phyloP scores from a whole-genome alignment of 2,113 vertebrate species.

The Phocoena sinus region DNA sequence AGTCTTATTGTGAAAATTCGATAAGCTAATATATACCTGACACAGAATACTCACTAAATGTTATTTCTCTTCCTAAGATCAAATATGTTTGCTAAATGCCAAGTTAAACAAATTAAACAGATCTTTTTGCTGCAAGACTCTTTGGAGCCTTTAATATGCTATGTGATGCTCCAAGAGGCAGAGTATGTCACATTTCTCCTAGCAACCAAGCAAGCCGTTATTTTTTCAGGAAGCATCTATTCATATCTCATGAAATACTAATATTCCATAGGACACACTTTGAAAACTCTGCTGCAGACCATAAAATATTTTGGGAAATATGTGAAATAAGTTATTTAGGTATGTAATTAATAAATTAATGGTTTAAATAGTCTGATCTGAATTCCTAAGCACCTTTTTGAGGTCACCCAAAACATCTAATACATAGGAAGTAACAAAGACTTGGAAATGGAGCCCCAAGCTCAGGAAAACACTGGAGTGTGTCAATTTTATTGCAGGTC shows the following conservation, averaged over 20 bases:
- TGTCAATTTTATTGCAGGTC: neutral
- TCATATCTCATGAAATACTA: neutral
- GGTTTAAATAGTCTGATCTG: neutral
- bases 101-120: slow-evolving; percentile 25
- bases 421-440: neutral
- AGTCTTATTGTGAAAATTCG: neutral
- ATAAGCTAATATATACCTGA: neutral
- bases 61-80: neutral
- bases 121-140: neutral
- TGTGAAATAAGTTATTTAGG: neutral
- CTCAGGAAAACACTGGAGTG: neutral
- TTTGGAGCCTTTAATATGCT: neutral
- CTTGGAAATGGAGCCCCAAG: neutral
- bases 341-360: neutral
- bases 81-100: neutral
- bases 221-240: neutral
- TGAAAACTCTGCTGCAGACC: neutral
- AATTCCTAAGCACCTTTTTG: neutral
- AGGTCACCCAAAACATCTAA: neutral
- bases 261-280: neutral
- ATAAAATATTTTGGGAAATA: neutral
- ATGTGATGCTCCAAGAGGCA: neutral
- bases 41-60: neutral
- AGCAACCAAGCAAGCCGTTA: neutral
- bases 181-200: neutral